Evolutionary conservation across 2,888 invertebrate species (phyloP), one percentile per base, ranked within the genome.

Genomic region (Macrophya annulata): DNA sequence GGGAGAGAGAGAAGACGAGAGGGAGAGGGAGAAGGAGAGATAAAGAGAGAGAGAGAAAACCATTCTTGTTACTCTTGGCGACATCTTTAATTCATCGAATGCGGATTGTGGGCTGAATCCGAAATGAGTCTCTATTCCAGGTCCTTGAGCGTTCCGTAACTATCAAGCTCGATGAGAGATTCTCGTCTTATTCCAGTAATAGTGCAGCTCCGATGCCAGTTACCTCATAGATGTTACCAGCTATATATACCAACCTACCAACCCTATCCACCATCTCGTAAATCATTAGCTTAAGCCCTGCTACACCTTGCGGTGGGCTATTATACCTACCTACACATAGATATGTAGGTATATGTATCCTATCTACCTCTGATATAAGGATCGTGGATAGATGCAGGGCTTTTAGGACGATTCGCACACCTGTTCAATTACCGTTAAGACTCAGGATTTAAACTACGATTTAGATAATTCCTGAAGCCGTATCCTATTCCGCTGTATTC

Each of bases 11-110:
- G n/a, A n/a, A n/a, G n/a, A n/a, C n/a, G n/a, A n/a, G n/a, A n/a
- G n/a, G n/a, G n/a, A 55, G n/a, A 83, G 71, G 79, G 62, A 85
- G 79, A 85, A 74, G 74, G 17, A 25, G 81, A 65, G 25, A 65
- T 15, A 84, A 37, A 84, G 37, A 85, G 85, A 85, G 86, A 87
- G 87, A 87, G 88, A 87, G 86, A 87, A 87, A 74, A 68, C 90
- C 91, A 91, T 92, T 93, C 92, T 92, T 92, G 92, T 93, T 93
- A 92, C 92, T 92, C 89, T 89, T 88, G 90, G 90, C 89, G 92
- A 93, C 91, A 93, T 93, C 93, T 93, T 93, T 93, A 93, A 93
- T 93, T 93, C 93, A 93, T 92, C 92, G 92, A 92, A 92, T 92
- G 91, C 92, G 93, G 92, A 92, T 93, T 92, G 92, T 90, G 91